A percentile compares a stretch with the other conserved stretches of the same genome.
phyloP scores from a whole-genome alignment of 2,888 invertebrate species.

The Acanthoscelides obtectus region DNA sequence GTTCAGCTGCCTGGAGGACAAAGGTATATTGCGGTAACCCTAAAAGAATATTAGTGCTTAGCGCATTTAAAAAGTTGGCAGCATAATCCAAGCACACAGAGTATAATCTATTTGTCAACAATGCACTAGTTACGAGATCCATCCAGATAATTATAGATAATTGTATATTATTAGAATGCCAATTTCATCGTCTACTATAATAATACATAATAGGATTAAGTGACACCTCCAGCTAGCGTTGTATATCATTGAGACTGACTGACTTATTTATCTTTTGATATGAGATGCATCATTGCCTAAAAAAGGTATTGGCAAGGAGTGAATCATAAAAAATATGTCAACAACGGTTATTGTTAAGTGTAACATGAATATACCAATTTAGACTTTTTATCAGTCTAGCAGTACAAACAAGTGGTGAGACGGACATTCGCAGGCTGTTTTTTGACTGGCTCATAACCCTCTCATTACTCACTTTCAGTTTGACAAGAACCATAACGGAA shows the following conservation, averaged over 20 bases:
- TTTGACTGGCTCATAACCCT: neutral
- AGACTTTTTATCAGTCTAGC: too few relatives aligned
- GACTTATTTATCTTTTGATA: neutral
- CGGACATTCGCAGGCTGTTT: too few relatives aligned
- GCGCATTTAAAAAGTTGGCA: too few relatives aligned
- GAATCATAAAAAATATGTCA: too few relatives aligned
- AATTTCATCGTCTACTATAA: neutral
- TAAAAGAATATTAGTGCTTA: too few relatives aligned
- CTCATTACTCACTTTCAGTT: slow-evolving; percentile 49
- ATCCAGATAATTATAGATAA: neutral
- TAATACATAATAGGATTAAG: neutral
- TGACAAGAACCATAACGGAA: slow-evolving; percentile 67
- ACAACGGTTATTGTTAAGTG: too few relatives aligned
- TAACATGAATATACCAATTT: too few relatives aligned
- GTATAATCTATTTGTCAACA: too few relatives aligned
- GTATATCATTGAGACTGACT: neutral
- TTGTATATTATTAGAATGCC: neutral
- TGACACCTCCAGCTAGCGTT: neutral
- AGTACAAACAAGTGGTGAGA: too few relatives aligned
- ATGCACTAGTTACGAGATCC: neutral
- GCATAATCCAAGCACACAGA: too few relatives aligned
- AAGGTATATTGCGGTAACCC: too few relatives aligned
- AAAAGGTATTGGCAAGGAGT: neutral
- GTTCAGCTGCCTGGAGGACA: too few relatives aligned
- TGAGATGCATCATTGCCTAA: neutral